phyloP scores from a whole-genome alignment of 2,113 vertebrate genomes.

The Planiliza haematocheilus region DNA sequence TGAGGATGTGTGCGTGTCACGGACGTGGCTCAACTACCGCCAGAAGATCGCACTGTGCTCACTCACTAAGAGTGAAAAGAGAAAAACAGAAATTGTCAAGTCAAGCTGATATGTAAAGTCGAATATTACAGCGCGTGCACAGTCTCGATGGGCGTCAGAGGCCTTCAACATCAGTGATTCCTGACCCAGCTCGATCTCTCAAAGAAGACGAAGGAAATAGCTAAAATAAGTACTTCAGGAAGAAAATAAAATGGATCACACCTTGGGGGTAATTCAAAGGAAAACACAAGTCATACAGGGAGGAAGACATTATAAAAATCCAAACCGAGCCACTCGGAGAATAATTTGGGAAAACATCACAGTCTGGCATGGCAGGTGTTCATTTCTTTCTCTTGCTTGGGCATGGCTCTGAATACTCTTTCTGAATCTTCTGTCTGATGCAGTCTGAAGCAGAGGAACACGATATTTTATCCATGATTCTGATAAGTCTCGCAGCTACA shows the following conservation, averaged over 20 bases:
- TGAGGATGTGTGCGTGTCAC: neutral
- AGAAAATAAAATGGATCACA: neutral
- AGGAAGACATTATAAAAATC: neutral
- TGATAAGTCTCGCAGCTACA: too few species aligned
- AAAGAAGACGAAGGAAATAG: slow-evolving; percentile 2
- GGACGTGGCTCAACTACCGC: neutral
- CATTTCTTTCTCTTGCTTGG: neutral
- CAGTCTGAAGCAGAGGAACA: neutral
- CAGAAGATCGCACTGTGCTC: too few species aligned
- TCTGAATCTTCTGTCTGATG: neutral
- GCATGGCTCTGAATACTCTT: neutral
- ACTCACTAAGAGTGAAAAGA: slow-evolving; percentile 27
- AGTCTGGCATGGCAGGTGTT: neutral
- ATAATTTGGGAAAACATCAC: neutral
- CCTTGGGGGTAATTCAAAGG: slow-evolving; percentile 7
- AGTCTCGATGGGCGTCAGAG: slow-evolving; percentile 10
- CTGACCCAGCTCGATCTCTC: neutral
- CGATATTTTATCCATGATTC: too few species aligned
- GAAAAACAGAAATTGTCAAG: slow-evolving; percentile 22
- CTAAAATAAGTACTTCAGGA: slow-evolving; percentile 4
- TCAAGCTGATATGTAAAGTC: slow-evolving; percentile 21
- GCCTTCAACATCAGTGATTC: slow-evolving; percentile 30
- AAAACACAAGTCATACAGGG: neutral
- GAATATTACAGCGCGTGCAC: neutral
- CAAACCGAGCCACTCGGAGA: neutral